Evolutionary conservation across 2,888 invertebrate species (phyloP), one percentile per base, ranked within the genome.

Genomic region (Aleiodes alternator): DNA sequence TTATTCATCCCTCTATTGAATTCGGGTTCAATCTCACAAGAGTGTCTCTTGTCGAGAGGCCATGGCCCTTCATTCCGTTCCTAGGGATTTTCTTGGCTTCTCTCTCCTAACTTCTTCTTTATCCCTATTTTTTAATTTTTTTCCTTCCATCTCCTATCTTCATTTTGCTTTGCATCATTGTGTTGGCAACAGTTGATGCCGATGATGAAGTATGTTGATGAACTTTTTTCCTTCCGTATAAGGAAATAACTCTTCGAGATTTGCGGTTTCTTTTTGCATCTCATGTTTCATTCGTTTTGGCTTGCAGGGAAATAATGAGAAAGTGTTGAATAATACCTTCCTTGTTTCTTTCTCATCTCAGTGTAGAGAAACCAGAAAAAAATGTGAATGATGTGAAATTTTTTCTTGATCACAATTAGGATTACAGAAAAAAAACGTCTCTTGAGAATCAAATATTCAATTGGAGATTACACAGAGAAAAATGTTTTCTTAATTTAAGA

Each of bases 1-100:
- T 89, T 89, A 89, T 89, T 89, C 88, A 89, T 89, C 85, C 43
- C 85, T 86, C 86, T 87, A 88, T 88, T 87, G 88, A 89, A 89
- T 89, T 88, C 85, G 81, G 84, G 85, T 87, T 88, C 88, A 87
- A 89, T 88, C 88, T 88, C 85, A 83, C 84, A 84, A 88, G 86
- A 88, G 87, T 87, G 87, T 88, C 87, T 87, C 85, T 82, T 80
- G 80, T 80, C 57, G 71, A 76, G 77, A 75, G 70, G 75, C 73
- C 71, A 66, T 55, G 66, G 61, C 72, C 57, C 64, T 73, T 73
- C 66, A 69, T 75, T 56, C 71, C 71, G 56, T 70, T 51, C 74
- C 38, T 43, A 56, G 55, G 51, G 64, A 53, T 68, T 66, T 71
- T 71, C 55, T 48, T 43, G 43, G 23, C 23, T 23, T 38, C 38